Conservation (phyloP, 64 coral and sea anemone genomes). For the Pocillopora damicornis region DNA sequence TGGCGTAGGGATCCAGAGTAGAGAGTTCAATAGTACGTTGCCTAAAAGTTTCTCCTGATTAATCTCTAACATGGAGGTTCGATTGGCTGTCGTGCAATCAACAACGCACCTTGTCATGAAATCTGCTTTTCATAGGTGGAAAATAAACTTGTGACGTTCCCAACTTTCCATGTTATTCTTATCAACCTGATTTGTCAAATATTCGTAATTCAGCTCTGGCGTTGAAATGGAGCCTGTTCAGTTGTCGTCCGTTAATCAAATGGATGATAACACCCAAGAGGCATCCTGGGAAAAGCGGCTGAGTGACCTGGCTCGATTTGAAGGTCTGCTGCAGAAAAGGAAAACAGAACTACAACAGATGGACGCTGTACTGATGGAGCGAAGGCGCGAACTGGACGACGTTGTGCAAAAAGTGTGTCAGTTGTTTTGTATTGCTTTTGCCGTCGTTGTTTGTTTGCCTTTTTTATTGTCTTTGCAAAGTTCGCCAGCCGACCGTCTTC, state of each 20-base stretch:
- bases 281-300: constrained; percentile 37
- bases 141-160: not conserved
- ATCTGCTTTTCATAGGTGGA: not conserved
- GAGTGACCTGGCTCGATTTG: constrained; percentile 59
- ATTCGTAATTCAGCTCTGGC: not conserved
- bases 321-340: constrained; percentile 42
- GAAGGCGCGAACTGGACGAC: constrained; percentile 44
- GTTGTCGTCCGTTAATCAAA: not conserved
- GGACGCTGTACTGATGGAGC: constrained; percentile 55
- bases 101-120: too few species aligned
- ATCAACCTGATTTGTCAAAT: not conserved
- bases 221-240: not conserved
- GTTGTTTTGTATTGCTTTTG: not conserved
- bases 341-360: constrained; percentile 61
- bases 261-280: not conserved
- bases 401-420: constrained; percentile 41
- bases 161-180: not conserved
- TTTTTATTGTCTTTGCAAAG: not conserved
- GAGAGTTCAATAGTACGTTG: too few species aligned
- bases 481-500: not conserved
- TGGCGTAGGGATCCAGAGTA: too few species aligned
- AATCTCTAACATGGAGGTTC: too few species aligned
- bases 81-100: too few species aligned
- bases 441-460: not conserved
- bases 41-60: too few species aligned